Evolutionary conservation across 2,888 invertebrate genomes (phyloP).

Genomic region (Ichneumoninae sp.): DNA sequence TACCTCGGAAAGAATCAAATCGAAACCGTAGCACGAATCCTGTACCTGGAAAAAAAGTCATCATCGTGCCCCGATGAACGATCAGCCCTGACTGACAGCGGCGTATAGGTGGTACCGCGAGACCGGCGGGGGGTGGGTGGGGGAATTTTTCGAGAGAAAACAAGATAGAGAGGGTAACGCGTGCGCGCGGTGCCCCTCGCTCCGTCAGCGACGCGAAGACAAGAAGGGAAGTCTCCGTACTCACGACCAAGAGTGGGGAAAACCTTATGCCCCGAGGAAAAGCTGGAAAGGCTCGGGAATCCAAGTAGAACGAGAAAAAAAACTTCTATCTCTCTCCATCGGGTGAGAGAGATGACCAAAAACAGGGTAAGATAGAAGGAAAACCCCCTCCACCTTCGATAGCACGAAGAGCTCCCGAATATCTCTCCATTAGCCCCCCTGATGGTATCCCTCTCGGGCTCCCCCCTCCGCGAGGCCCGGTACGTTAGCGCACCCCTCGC

Average conservation of each 20-base stretch:
- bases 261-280: constrained; percentile 36
- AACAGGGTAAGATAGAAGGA: constrained; percentile 57
- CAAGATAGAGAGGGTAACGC: constrained; percentile 67
- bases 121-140: constrained; percentile 72
- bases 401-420: constrained; percentile 79
- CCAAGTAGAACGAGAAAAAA: constrained; percentile 65
- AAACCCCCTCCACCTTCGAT: constrained; percentile 75
- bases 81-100: constrained; percentile 38
- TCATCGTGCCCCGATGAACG: constrained; percentile 25
- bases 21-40: neutral
- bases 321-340: constrained; percentile 36
- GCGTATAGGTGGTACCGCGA: constrained; percentile 61
- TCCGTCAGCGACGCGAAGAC: constrained; percentile 51
- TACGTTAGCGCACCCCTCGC: constrained; percentile 63
- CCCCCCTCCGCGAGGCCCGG: constrained; percentile 52
- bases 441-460: constrained; percentile 77
- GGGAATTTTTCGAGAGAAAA: constrained; percentile 75
- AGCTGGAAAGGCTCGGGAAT: constrained; percentile 63
- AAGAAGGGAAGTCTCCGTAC: constrained; percentile 25
- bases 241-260: constrained; percentile 48
- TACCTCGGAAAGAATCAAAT: neutral
- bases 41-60: constrained; percentile 5
- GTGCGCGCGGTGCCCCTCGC: constrained; percentile 43
- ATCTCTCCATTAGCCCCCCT: constrained; percentile 84
- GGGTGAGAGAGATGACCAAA: constrained; percentile 46